A percentile compares a stretch with the other conserved stretches of the same genome.
phyloP scores from a whole-genome alignment of 2,888 invertebrate genomes.

The Spisula subtruncata region DNA sequence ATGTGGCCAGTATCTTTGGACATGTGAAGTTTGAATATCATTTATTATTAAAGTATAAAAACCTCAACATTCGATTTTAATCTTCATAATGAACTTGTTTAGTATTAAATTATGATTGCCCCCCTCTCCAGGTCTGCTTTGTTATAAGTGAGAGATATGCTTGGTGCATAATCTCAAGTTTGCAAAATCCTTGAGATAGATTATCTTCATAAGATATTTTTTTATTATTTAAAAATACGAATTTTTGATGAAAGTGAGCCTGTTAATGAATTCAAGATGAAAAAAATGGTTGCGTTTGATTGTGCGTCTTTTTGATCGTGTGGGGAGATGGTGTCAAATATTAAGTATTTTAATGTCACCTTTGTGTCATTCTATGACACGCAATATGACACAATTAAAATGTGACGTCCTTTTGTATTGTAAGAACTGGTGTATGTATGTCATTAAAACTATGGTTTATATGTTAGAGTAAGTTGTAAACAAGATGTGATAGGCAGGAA shows the following conservation, averaged over 20 bases:
- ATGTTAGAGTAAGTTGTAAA: slow-evolving; percentile 32
- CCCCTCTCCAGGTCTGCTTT: not conserved
- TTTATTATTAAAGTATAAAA: not conserved
- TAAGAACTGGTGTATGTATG: not conserved
- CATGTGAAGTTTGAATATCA: not conserved
- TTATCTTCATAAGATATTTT: slow-evolving; percentile 9
- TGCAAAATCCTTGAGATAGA: not conserved
- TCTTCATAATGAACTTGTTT: slow-evolving; percentile 2
- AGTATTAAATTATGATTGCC: not conserved
- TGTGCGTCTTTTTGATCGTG: not conserved
- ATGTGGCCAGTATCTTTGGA: not conserved
- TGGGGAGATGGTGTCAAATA: slow-evolving; percentile 10
- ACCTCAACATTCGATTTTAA: not conserved
- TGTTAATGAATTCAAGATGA: not conserved
- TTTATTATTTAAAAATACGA: not conserved
- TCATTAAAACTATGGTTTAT: slow-evolving; percentile 36
- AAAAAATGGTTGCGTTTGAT: not conserved
- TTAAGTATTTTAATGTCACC: slow-evolving; percentile 27
- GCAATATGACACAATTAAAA: slow-evolving; percentile 20
- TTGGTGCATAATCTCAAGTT: not conserved
- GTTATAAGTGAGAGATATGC: not conserved
- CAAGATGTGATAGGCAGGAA: slow-evolving; percentile 5
- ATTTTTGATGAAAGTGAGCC: not conserved
- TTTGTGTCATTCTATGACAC: slow-evolving; percentile 7
- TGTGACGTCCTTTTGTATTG: slow-evolving; percentile 26